Base-by-base conservation (phyloP, 2,113 vertebrate species). In the Oncorhynchus mykiss region DNA sequence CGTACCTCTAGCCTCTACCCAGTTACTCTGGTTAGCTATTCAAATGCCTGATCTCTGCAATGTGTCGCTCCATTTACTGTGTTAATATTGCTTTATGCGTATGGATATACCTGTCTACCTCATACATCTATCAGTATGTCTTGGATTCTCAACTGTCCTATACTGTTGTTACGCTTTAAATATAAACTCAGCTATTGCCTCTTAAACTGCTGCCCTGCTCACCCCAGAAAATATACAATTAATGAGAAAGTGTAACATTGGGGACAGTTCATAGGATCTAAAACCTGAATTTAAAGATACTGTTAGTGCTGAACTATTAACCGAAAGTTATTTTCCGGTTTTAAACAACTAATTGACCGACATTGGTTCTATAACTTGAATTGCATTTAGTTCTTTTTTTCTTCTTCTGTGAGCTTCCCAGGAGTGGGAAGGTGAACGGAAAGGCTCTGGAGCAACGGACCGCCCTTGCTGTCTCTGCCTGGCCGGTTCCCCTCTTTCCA, bases 71-170 rank as follows among this genome's bases (percentile, higher is more conserved):
- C 51, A 54, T 54, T 54, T 60, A n/a, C 57, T 20, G 12, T 4
- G 57, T n/a, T 60, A 3, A n/a, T 60, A 60, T 60, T 60, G 57
- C 57, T 60, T 20, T 7, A 60, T 60, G 57, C n/a, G 1, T n/a
- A 6, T 60, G 57, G 57, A 22, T 60, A 18, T 60, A 20, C 16
- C 57, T 18, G 4, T 60, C 16, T 60, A 20, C 73, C 64, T 67
- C 31, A 48, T 64, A 74, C 79, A 81, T 69, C 76, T 80, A 79
- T 84, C 82, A 76, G 72, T 84, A 76, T 73, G 59, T 76, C 78
- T 73, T 48, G 70, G 66, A 49, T 78, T 31, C 70, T 51, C 25
- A 48, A 69, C 71, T 24, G 67, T 70, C 76, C 76, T 73, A 76
- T 80, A 69, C 73, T 72, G 39, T 69, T 62, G 51, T 57, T 27